These are phyloP conservation scores for Phalacrocorax aristotelis DNA, from an alignment of 2,113 vertebrate species.

Conservation along the genomic window DNA sequence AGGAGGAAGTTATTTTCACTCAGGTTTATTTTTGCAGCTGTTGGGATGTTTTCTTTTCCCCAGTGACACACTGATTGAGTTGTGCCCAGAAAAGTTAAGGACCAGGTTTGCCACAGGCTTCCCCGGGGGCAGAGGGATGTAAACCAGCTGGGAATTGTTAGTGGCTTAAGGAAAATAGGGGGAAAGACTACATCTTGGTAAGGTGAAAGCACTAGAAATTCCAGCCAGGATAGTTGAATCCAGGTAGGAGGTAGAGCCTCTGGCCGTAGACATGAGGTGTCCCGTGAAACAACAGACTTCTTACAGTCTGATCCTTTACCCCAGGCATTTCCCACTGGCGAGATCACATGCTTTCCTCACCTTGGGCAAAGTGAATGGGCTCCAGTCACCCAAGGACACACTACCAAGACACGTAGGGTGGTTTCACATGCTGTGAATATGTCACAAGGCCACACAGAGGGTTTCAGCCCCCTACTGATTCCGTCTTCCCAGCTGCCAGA, in stretches of 20 bases:
- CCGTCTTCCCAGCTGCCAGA: not conserved
- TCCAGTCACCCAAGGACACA: not conserved
- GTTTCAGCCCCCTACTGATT: not conserved
- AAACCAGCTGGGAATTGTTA: not conserved
- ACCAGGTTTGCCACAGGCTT: not conserved
- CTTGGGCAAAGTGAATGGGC: not conserved
- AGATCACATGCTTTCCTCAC: not conserved
- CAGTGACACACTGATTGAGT: not conserved
- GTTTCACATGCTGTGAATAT: not conserved
- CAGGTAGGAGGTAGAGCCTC: not conserved
- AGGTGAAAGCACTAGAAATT: not conserved
- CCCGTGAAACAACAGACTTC: not conserved
- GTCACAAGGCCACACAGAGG: fast-evolving
- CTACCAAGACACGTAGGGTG: not conserved
- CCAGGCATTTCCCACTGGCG: not conserved
- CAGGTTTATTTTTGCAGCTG: not conserved
- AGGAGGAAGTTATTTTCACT: not conserved
- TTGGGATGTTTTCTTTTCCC: not conserved
- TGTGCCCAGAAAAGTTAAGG: not conserved
- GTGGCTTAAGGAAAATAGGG: not conserved
- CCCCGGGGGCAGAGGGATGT: not conserved
- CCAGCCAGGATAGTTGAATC: not conserved
- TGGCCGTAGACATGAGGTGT: not conserved
- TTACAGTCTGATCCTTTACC: not conserved
- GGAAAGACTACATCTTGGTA: not conserved